phyloP scores from a whole-genome alignment of 2,888 invertebrate genomes.

The Schizaphis graminum region DNA sequence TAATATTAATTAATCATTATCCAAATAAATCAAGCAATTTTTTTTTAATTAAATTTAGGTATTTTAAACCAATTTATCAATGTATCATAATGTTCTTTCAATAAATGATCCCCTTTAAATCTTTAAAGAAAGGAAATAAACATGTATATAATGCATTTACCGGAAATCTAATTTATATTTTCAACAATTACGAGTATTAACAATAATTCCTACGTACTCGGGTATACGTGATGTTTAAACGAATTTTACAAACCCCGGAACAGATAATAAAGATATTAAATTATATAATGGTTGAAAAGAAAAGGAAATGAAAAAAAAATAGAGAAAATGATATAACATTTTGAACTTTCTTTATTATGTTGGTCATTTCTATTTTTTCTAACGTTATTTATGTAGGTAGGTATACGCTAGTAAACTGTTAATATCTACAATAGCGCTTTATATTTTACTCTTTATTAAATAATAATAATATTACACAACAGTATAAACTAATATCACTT shows the following conservation, averaged over 20 bases:
- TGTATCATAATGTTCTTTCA: background rate
- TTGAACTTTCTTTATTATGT: slow-evolving; percentile 1
- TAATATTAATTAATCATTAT: background rate
- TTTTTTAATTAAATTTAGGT: background rate
- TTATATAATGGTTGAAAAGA: background rate
- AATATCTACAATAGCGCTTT: background rate
- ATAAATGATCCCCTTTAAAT: background rate
- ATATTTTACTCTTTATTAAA: background rate
- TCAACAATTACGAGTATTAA: background rate
- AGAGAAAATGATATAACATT: background rate
- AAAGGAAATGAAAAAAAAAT: slow-evolving; percentile 11
- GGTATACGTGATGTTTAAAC: slow-evolving; percentile 28
- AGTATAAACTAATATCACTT: background rate
- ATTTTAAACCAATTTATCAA: background rate
- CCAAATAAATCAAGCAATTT: background rate
- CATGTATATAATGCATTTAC: background rate
- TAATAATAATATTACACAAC: background rate
- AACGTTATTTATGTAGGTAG: background rate
- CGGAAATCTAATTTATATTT: slow-evolving; percentile 29
- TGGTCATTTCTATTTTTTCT: background rate
- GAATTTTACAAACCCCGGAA: background rate
- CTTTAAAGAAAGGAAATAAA: background rate
- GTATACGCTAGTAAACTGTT: background rate
- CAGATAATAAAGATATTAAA: slow-evolving; percentile 24
- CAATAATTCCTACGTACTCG: slow-evolving; percentile 16